phyloP scores from a whole-genome alignment of 1,140 invertebrate genomes.

The Rhyzopertha dominica region DNA sequence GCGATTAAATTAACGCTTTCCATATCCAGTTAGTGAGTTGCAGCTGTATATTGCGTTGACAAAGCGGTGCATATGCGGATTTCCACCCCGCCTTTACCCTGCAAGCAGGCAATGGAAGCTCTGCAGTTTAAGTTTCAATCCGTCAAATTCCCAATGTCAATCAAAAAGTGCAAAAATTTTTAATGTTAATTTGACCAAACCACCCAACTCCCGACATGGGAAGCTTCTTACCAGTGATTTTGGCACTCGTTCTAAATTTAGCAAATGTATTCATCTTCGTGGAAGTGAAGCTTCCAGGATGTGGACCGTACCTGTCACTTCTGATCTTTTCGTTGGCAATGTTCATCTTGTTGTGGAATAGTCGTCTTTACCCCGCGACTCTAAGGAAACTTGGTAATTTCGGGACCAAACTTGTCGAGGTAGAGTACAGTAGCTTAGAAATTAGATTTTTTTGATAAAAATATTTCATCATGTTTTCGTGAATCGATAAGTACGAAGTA shows the following conservation, averaged over 20 bases:
- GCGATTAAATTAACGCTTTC: background rate
- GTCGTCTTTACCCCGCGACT: constrained; percentile 28
- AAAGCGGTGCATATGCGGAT: no score
- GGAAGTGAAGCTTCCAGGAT: constrained; percentile 23
- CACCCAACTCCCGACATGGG: no score
- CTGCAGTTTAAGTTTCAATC: constrained; percentile 4
- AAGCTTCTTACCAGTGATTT: constrained; percentile 27
- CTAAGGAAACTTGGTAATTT: no score
- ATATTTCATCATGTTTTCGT: no score
- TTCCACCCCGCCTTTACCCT: no score
- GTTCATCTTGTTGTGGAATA: constrained; percentile 32
- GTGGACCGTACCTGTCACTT: constrained; percentile 32
- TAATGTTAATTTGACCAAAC: constrained; percentile 7
- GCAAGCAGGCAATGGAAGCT: no score
- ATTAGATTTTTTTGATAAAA: no score
- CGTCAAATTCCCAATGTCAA: background rate
- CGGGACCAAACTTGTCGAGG: no score
- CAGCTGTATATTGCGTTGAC: no score
- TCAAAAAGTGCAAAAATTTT: background rate
- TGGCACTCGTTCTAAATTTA: constrained; percentile 26
- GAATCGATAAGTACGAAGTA: no score
- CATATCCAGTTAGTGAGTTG: constrained; percentile 1
- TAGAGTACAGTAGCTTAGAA: no score
- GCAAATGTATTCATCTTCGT: constrained; percentile 31
- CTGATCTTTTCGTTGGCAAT: constrained; percentile 31